phyloP scores from a whole-genome alignment of 30 jellyfish, hydroid and myxozoan genomes.

The Pelagia noctiluca region DNA sequence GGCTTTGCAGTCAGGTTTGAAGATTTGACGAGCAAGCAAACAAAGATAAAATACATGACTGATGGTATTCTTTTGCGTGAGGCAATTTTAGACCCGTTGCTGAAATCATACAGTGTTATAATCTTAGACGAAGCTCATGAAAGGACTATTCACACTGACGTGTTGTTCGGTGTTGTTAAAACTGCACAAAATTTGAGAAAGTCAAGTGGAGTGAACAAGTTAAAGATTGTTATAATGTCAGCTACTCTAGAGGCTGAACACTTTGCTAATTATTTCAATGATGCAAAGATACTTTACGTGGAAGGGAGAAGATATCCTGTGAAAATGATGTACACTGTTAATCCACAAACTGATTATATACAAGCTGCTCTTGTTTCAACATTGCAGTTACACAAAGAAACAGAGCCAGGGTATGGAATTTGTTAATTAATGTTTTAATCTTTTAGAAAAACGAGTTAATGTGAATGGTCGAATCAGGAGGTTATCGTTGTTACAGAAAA shows the following conservation, averaged over 20 bases:
- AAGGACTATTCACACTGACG: slow-evolving; percentile 91
- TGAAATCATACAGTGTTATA: slow-evolving; percentile 49
- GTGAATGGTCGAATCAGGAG: too few species aligned
- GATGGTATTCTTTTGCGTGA: slow-evolving; percentile 94
- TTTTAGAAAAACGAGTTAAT: too few species aligned
- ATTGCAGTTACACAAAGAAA: slow-evolving; percentile 77
- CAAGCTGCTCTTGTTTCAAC: slow-evolving; percentile 86
- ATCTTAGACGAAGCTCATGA: slow-evolving; percentile 97
- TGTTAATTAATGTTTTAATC: too few species aligned
- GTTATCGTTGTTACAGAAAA: too few species aligned
- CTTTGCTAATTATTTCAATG: slow-evolving; percentile 81
- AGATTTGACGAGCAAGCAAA: slow-evolving; percentile 72
- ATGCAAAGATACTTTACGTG: slow-evolving; percentile 85
- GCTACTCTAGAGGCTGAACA: slow-evolving; percentile 95
- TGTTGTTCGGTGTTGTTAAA: slow-evolving; percentile 92
- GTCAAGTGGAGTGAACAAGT: slow-evolving; percentile 10
- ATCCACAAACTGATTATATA: slow-evolving; percentile 83
- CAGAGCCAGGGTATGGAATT: slow-evolving; percentile 91
- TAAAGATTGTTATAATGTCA: slow-evolving; percentile 90
- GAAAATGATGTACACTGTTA: slow-evolving; percentile 82
- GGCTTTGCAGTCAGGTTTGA: slow-evolving; percentile 97
- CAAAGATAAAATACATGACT: slow-evolving; percentile 83
- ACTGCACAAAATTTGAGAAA: slow-evolving; percentile 79
- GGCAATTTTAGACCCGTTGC: slow-evolving; percentile 72
- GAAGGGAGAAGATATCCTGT: slow-evolving; percentile 95